Percentiles rank a stretch among this genome's conserved stretches.
Evolutionary conservation across 2,113 vertebrate genomes (phyloP).

Genomic region (Siniperca knerii): DNA sequence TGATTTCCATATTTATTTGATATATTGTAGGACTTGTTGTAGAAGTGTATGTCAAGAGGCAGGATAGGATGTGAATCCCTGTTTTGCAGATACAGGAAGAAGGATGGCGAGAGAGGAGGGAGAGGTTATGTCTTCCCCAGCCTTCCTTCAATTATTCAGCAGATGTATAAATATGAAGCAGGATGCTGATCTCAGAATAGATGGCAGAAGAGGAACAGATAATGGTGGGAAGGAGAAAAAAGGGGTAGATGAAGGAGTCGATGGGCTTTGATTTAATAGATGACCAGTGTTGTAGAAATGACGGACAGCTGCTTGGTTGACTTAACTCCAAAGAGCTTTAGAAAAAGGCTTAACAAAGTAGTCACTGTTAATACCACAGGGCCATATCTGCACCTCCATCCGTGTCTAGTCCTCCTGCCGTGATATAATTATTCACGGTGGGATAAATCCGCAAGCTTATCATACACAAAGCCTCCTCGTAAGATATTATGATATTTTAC

Average conservation of each 20-base stretch:
- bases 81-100: constrained; percentile 13
- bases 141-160: constrained; percentile 77
- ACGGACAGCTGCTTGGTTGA: constrained; percentile 48
- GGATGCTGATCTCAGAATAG: constrained; percentile 61
- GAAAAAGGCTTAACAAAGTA: constrained; percentile 53
- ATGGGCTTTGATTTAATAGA: constrained; percentile 20
- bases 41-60: too few species aligned
- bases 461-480: constrained; percentile 25
- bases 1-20: neutral
- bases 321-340: constrained; percentile 62
- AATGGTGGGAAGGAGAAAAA: neutral
- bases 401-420: constrained; percentile 23
- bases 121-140: constrained; percentile 54
- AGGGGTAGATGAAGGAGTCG: neutral
- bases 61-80: neutral
- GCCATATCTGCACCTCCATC: constrained; percentile 56
- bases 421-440: constrained; percentile 38
- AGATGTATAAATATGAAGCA: constrained; percentile 73
- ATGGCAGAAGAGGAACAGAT: constrained; percentile 42
- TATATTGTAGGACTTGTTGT: neutral
- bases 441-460: constrained; percentile 36
- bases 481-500: constrained; percentile 35
- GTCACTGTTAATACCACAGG: constrained; percentile 32
- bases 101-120: constrained; percentile 11
- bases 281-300: constrained; percentile 58